Base-by-base conservation (phyloP, 2,888 invertebrate genomes). In the Clitarchus hookeri region DNA sequence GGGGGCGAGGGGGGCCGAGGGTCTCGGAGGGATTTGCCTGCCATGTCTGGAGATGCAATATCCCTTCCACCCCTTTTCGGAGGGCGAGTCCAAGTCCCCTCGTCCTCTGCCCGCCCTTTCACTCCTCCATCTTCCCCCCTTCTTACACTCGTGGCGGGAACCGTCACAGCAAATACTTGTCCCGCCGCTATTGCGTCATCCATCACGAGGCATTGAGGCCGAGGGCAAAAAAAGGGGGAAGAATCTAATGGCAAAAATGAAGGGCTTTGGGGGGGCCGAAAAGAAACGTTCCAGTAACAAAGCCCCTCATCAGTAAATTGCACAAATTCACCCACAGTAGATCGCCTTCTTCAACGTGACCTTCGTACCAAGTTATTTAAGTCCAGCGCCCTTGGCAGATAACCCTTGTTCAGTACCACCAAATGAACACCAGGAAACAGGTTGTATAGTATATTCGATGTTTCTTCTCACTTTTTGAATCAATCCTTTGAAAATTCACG, bases 31-130 rank as follows among this genome's bases (percentile, higher is more conserved):
- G 86, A 86, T 86, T 86, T 86, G 86, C 86, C 84, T 84, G 86
- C 86, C 86, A 80, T 85, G 85, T 85, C 85, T 85, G 48, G 80
- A 80, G 80, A 78, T 86, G 86, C 86, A 86, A 86, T 86, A 86
- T 86, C 86, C 84, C 84, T 83, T 80, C 84, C 80, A 13, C 86
- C 36, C 27, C 27, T 25, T 8, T 9, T 26, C 82, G 36, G 36
- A 6, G 19, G 16, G 36, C 9, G 36, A 26, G 19, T 13, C 82
- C 23, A 19, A 36, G 16, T 27, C 19, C 27, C 27, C 44, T 82
- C 23, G 19, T 19, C 16, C 44, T 23, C 65, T 65, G 1, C 65
- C 27, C 82, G 9, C 6, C 11, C 79, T 9, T 16, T 4, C 23
- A 25, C 79, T n/a, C n/a, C n/a, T n/a, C n/a, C n/a, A n/a, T n/a